A percentile compares a stretch with the other conserved stretches of the same genome.
These are phyloP conservation scores for Limnothrissa miodon DNA, from an alignment of 2,113 vertebrate genomes.

Conservation along the genomic window DNA sequence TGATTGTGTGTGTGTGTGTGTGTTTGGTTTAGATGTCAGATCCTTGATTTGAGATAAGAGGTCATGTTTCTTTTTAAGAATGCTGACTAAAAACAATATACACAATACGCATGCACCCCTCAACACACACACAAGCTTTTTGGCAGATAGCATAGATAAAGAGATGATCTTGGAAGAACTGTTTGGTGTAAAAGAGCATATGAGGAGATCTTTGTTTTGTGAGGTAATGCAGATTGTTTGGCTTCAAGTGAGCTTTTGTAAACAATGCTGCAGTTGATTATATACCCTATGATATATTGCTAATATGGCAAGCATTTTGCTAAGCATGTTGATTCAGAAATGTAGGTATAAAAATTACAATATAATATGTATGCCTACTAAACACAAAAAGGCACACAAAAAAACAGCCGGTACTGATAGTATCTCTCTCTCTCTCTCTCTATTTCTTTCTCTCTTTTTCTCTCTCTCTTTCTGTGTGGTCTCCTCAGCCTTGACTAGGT, in stretches of 20 bases:
- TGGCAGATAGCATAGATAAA: constrained; percentile 36
- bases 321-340: too few species aligned
- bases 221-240: too few species aligned
- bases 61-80: constrained; percentile 12
- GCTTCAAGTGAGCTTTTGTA: too few species aligned
- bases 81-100: constrained; percentile 11
- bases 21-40: not conserved
- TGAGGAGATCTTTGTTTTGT: not conserved
- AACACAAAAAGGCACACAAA: too few species aligned
- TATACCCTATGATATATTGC: too few species aligned
- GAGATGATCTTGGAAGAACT: constrained; percentile 33
- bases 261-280: too few species aligned
- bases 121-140: constrained; percentile 40
- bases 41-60: constrained; percentile 25
- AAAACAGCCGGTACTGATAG: too few species aligned
- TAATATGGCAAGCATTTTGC: too few species aligned
- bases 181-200: not conserved
- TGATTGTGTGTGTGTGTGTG: not conserved
- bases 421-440: too few species aligned
- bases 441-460: not conserved
- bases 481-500: not conserved
- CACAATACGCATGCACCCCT: constrained; percentile 26
- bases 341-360: too few species aligned
- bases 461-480: not conserved
- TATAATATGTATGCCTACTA: too few species aligned